Evolutionary conservation across 2,888 invertebrate species (phyloP), one percentile per base, ranked within the genome.

Genomic region (Automeris io): DNA sequence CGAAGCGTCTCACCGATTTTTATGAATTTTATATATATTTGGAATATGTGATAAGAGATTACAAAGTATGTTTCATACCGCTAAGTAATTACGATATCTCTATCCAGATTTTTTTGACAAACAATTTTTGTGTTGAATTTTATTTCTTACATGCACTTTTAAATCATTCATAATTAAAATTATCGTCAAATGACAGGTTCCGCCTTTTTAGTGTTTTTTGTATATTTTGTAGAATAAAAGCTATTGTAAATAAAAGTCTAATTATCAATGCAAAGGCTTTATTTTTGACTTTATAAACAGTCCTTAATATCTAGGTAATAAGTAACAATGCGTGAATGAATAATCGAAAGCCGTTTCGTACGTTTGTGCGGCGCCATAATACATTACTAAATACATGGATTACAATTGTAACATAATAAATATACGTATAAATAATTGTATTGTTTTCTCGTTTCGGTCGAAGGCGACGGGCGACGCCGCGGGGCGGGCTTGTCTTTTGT

Each of bases 241-340:
- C n/a, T n/a, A 41, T 42, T 50, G 39, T 51, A 49, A 60, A 64
- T 77, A 74, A 78, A 76, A 78, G 53, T 42, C 48, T 32, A 26
- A 41, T 61, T 73, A 81, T 83, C 78, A 81, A 80, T 80, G 83
- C 85, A 78, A 72, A 83, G 83, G 81, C 82, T 85, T 83, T 83
- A 70, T 74, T 75, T 75, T 64, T 46, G 76, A 72, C 74, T 70
- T 59, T 73, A 72, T 77, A 82, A 79, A 81, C 75, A 75, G 70
- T 77, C 65, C 80, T 81, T 81, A 81, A 56, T 54, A 66, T 54
- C 77, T 82, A 78, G 70, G 66, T 73, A 67, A 82, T 82, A 85
- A 85, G 85, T 85, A 85, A 82, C 82, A 72, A 72, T 78, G 82
- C 81, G 71, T 72, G 73, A 61, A 70, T 78, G 77, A 76, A 62